Percentiles rank a stretch among this genome's conserved stretches.
These are phyloP conservation scores for Sapajus apella DNA, from an alignment of 2,113 vertebrate species.

Conservation along the genomic window DNA sequence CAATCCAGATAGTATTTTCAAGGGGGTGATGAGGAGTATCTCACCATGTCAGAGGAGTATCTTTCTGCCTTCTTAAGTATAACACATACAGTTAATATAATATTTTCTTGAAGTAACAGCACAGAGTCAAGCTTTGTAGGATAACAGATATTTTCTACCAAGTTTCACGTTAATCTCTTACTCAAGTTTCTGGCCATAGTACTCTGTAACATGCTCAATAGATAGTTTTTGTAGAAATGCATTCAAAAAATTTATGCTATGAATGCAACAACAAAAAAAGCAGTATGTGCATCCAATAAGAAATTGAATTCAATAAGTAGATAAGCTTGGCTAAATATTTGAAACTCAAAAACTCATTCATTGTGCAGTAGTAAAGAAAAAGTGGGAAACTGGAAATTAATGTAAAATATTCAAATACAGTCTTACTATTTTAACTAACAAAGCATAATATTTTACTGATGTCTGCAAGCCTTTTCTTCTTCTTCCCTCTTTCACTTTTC, in stretches of 20 bases:
- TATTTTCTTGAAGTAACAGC: neutral
- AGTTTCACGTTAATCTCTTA: neutral
- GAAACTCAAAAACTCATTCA: neutral
- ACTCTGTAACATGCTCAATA: neutral
- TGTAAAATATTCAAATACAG: neutral
- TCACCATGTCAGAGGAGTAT: neutral
- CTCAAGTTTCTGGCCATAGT: neutral
- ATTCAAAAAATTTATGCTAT: neutral
- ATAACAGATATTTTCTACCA: neutral
- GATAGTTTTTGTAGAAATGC: neutral
- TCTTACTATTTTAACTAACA: neutral
- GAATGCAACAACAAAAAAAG: neutral
- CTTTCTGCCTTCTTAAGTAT: neutral
- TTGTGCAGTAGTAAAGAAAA: slow-evolving; percentile 24
- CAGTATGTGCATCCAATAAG: neutral
- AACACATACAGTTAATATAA: neutral
- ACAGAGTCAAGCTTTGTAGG: neutral
- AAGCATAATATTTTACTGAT: neutral
- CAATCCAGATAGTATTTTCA: neutral
- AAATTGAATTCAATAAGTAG: neutral
- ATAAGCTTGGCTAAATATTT: neutral
- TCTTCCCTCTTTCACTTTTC: neutral
- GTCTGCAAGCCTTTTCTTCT: neutral
- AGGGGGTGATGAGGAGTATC: neutral
- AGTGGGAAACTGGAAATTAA: neutral